Base-by-base conservation (phyloP, 2,113 vertebrate genomes). In the Hyaena hyaena region DNA sequence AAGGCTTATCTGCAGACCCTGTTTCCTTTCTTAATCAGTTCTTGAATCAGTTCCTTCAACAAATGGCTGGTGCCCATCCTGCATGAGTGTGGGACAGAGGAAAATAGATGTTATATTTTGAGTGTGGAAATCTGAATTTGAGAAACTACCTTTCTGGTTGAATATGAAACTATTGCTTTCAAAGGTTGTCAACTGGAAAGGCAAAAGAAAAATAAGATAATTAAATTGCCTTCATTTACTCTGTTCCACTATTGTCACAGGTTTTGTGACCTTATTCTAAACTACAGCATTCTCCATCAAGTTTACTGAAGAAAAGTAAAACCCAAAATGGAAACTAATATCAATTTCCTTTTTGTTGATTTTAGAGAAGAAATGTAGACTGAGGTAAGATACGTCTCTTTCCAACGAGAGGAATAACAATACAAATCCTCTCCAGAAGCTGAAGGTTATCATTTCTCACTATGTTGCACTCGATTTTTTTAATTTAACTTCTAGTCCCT, bases 321-420 rank as follows among this genome's bases (percentile, higher is more conserved):
- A 80, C 8, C 14, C 28, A 19, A 86, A 71, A 53, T 91, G 12
- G 5, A 83, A 93, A 93, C 24, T 91, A 77, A 87, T 77, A 71
- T 24, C 28, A 35, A 35, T 80, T 77, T 58, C 7, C 10, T 80
- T 81, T 93, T 86, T 76, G 19, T 82, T 85, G 87, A 88, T 94
- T 92, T 79, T 39, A 97, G 39, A 33, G 15, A 85, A 95, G 39
- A 85, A 96, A 94, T 73, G 19, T 80, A 93, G n/a, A 61, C 61
- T 74, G 76, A 58, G 16, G 39, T 65, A 76, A 65, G 23, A 21
- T 48, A 11, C 15, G 0, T 50, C 12, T 81, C 28, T 7, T 92
- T 87, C 31, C 58, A 83, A 31, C 65, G 39, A 79, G 7, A 96
- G 23, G 17, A 81, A 2, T 45, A 90, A 87, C 14, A 50, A 45